phyloP scores from a whole-genome alignment of 2,888 invertebrate genomes.

The Dynastes maya region DNA sequence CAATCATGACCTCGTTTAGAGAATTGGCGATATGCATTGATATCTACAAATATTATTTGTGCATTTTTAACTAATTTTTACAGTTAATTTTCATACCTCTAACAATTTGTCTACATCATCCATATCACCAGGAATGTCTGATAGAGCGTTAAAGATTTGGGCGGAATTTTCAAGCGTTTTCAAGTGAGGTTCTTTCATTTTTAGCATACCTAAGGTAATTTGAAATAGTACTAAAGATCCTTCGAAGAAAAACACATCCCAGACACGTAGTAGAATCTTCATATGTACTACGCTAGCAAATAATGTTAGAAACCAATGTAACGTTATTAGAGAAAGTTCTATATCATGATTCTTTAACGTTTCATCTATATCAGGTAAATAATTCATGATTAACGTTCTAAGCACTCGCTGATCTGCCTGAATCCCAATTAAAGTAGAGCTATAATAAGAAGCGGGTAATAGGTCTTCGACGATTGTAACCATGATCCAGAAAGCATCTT shows the following conservation, averaged over 20 bases:
- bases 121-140: conserved; percentile 95
- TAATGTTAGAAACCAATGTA: conserved; percentile 98
- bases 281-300: conserved; percentile 98
- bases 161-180: conserved; percentile 94
- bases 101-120: conserved; percentile 92
- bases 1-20: conserved; percentile 87
- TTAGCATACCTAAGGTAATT: conserved; percentile 94
- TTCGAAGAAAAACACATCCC: conserved; percentile 98
- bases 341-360: conserved; percentile 95
- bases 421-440: conserved; percentile 90
- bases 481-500: conserved; percentile 99
- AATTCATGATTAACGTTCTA: conserved; percentile 90
- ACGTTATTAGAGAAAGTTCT: conserved; percentile 94
- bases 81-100: conserved; percentile 73
- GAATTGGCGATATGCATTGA: conserved; percentile 85
- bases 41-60: conserved; percentile 69
- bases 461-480: conserved; percentile 98
- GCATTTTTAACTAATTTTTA: conserved; percentile 23
- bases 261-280: conserved; percentile 92
- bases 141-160: conserved; percentile 97
- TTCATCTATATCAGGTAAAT: conserved; percentile 90
- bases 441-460: conserved; percentile 97
- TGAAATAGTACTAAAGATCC: conserved; percentile 96
- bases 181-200: conserved; percentile 88
- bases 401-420: conserved; percentile 98